These are phyloP conservation scores for Galeopterus variegatus DNA, from an alignment of 2,113 vertebrate genomes.

Conservation along the genomic window DNA sequence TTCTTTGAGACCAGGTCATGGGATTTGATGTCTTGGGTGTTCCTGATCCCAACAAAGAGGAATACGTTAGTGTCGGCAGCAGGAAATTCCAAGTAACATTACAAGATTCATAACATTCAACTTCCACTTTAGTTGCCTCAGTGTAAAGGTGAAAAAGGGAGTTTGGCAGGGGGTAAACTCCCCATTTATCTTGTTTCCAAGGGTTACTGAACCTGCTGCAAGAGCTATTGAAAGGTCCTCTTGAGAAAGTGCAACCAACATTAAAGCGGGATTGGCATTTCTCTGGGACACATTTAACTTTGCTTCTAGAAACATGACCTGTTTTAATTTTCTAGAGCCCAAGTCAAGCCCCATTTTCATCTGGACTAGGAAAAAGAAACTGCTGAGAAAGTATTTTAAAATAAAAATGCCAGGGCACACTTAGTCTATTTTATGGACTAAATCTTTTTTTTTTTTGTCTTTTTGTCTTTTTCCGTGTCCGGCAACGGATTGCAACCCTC, in stretches of 20 bases:
- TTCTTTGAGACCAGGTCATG: background rate
- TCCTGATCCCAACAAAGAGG: background rate
- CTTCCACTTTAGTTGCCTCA: background rate
- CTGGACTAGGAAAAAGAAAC: background rate
- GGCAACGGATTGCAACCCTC: no score
- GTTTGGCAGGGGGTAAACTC: background rate
- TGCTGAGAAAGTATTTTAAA: constrained; percentile 23
- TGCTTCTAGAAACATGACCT: background rate
- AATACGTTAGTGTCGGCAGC: background rate
- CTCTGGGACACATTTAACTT: constrained; percentile 3
- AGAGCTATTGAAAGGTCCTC: constrained; percentile 28
- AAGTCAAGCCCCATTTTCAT: constrained; percentile 35
- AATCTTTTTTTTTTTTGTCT: no score
- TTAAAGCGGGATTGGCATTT: constrained; percentile 41
- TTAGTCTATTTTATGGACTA: no score
- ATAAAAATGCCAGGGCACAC: background rate
- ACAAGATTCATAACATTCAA: background rate
- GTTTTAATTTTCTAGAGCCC: constrained; percentile 58
- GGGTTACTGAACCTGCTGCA: background rate
- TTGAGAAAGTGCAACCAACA: constrained; percentile 56
- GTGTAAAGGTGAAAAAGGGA: background rate
- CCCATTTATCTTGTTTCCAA: constrained; percentile 1
- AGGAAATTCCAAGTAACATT: background rate
- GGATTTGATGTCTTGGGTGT: background rate
- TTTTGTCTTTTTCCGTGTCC: no score